Evolutionary conservation across 2,113 vertebrate species (phyloP).

Genomic region (Xiphorhynchus elegans): DNA sequence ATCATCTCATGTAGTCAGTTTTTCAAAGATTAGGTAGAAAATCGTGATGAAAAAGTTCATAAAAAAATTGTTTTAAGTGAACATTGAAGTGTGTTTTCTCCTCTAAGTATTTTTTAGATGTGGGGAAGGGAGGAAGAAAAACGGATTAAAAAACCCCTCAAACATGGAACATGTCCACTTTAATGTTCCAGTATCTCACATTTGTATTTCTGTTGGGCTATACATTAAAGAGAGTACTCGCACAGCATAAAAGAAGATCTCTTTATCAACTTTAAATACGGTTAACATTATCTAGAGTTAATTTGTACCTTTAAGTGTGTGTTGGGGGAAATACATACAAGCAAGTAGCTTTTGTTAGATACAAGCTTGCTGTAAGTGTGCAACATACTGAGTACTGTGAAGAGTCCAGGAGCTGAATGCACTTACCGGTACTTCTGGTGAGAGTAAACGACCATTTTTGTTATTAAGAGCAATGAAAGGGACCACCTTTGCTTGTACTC

Average conservation of each 20-base stretch:
- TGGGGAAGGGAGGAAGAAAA: neutral
- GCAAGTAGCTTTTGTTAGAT: neutral
- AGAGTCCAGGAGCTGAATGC: neutral
- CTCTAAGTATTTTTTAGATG: neutral
- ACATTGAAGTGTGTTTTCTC: neutral
- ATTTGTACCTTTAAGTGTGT: neutral
- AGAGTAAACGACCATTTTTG: neutral
- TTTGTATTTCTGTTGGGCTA: neutral
- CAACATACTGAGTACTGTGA: neutral
- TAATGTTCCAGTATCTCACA: neutral
- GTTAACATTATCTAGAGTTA: neutral
- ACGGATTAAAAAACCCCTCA: accelerated
- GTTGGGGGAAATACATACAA: neutral
- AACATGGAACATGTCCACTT: neutral
- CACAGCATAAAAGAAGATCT: neutral
- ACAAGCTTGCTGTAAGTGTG: neutral
- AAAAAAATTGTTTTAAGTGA: neutral
- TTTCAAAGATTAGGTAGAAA: neutral
- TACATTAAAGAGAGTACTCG: neutral
- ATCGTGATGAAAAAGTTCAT: neutral
- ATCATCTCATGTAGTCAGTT: neutral
- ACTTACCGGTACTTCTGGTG: neutral
- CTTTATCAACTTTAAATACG: neutral
- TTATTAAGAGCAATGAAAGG: neutral
- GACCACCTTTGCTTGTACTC: neutral